Base-by-base conservation (phyloP, 1,140 invertebrate genomes). In the Leptinotarsa undecemlineata region DNA sequence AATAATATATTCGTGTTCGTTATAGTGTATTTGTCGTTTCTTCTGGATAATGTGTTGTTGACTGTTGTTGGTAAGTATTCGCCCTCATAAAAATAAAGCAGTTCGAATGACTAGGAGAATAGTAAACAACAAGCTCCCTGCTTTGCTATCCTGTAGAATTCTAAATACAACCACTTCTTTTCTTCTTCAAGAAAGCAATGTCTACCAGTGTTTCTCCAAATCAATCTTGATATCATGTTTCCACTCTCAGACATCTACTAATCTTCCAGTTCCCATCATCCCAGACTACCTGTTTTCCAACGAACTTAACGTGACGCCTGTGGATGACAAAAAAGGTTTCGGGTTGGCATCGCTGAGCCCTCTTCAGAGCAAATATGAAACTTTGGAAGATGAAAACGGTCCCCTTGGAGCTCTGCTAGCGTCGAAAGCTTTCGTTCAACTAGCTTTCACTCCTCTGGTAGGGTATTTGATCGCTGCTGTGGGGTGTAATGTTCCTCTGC, bases 341-440 rank as follows among this genome's bases (percentile, higher is more conserved):
- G 80, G 78, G 13, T 76, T 75, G 67, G 76, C 74, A 23, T 82
- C 82, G 17, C 76, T 83, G 69, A 83, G 85, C 78, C 79, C 81
- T 64, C 70, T 84, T 47, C 82, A 85, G 79, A 68, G 83, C 79
- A 83, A 85, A 83, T 84, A 76, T 71, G 78, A 79, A 78, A 81
- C 83, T 48, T 80, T 86, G 2, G 84, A 86, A 77, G 86, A 87
- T 57, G 93, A 94, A 82, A 95, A 95, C 83, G 90, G 91, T 6
- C 87, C 91, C 79, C 90, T 96, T 47, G 95, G 95, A 20, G 84
- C 95, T 17, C 86, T 97, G 76, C 88, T 96, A 75, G 94, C 95
- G 57, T 94, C 94, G 33, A 96, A 96, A 87, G 94, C 95, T 42
- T 85, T 96, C 51, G 91, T 96, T 11, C 95, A 97, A 87, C 88